These are phyloP conservation scores for Hylyphantes graminicola DNA, from an alignment of 1,140 invertebrate species.

Conservation along the genomic window DNA sequence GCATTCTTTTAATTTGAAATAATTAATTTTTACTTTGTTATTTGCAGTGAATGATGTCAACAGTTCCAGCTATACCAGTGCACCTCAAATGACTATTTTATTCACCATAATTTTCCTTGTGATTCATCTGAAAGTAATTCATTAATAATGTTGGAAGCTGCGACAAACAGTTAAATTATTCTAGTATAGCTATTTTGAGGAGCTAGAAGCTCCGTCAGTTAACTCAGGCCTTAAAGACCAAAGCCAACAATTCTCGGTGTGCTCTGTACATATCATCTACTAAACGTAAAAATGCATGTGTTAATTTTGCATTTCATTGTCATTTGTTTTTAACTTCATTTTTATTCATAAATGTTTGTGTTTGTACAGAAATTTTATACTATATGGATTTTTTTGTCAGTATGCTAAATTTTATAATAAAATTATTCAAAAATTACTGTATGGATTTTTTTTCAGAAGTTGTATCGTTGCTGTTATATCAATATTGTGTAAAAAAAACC, in stretches of 20 bases:
- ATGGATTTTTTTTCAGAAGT: too few relatives aligned
- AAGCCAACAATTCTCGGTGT: conserved; percentile 19
- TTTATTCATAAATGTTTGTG: conserved; percentile 4
- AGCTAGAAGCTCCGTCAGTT: neutral
- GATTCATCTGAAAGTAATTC: neutral
- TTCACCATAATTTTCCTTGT: neutral
- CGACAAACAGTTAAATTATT: too few relatives aligned
- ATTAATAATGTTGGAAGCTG: neutral
- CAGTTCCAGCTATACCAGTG: neutral
- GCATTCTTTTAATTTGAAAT: too few relatives aligned
- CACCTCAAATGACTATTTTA: neutral
- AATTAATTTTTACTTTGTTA: neutral
- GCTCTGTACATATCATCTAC: conserved; percentile 38
- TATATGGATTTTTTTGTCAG: conserved; percentile 3
- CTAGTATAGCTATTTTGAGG: neutral
- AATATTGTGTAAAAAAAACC: too few relatives aligned
- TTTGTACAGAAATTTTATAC: neutral
- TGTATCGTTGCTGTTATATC: too few relatives aligned
- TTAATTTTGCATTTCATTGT: conserved; percentile 27
- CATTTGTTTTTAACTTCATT: conserved; percentile 6
- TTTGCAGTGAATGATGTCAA: conserved; percentile 41
- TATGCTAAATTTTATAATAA: conserved; percentile 30
- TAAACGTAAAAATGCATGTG: conserved; percentile 15
- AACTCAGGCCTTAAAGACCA: conserved; percentile 47
- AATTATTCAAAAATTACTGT: neutral